phyloP scores from a whole-genome alignment of 2,113 vertebrate genomes.

The Pogonocichla stellata region DNA sequence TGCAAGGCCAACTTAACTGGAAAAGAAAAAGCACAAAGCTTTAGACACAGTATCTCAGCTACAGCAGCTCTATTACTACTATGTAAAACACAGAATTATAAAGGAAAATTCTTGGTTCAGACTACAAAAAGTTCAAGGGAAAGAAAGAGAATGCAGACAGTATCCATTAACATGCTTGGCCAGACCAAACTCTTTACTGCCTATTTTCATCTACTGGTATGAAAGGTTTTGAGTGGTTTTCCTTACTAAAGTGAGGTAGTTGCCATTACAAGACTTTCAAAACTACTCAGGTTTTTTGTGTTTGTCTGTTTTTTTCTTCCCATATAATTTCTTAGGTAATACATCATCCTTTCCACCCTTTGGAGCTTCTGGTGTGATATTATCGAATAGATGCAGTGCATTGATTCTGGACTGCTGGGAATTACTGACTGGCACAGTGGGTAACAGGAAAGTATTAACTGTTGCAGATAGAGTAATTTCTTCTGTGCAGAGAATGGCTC shows the following conservation, averaged over 20 bases:
- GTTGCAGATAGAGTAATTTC: not conserved
- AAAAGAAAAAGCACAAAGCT: not conserved
- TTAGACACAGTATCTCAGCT: not conserved
- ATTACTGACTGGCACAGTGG: not conserved
- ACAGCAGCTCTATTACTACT: not conserved
- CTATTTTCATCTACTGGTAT: not conserved
- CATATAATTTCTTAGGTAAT: not conserved
- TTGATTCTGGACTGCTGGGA: constrained; percentile 14
- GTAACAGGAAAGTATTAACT: constrained; percentile 10
- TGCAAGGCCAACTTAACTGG: not conserved
- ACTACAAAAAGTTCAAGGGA: not conserved
- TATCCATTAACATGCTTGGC: not conserved
- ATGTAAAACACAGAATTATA: not conserved
- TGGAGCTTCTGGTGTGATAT: not conserved
- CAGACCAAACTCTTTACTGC: not conserved
- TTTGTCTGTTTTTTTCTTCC: not conserved
- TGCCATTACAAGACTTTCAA: not conserved
- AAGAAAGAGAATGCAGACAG: not conserved
- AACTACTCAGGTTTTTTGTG: not conserved
- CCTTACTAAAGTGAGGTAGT: not conserved
- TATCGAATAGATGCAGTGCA: not conserved
- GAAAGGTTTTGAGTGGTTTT: not conserved
- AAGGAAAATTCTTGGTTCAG: not conserved
- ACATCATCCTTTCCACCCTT: not conserved
- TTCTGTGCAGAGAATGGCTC: not conserved